Percentiles rank a stretch among this genome's conserved stretches.
phyloP scores from a whole-genome alignment of 2,113 vertebrate genomes.

The Notiomystis cincta region DNA sequence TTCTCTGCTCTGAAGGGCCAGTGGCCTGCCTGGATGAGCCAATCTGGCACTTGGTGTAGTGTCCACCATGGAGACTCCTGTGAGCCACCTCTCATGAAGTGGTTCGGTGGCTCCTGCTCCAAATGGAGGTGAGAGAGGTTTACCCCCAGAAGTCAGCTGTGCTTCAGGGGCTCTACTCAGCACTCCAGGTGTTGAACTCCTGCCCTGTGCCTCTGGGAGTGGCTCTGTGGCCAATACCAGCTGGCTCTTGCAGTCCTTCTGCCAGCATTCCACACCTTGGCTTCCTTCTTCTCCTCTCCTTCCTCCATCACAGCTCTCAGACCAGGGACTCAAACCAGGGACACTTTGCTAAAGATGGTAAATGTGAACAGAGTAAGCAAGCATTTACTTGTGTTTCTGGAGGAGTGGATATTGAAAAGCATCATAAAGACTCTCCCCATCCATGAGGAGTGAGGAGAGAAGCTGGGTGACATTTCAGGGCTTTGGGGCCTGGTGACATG shows the following conservation, averaged over 20 bases:
- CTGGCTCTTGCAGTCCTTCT: background rate
- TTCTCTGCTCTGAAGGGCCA: background rate
- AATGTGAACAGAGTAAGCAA: background rate
- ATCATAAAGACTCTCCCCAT: background rate
- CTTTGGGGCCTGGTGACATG: background rate
- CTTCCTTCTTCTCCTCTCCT: background rate
- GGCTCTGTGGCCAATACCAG: background rate
- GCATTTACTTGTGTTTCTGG: background rate
- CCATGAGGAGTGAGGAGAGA: background rate
- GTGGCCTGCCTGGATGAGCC: fast-evolving
- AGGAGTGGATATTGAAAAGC: background rate
- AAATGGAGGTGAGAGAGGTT: background rate
- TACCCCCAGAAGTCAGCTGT: background rate
- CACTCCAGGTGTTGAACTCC: fast-evolving
- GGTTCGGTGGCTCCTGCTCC: background rate
- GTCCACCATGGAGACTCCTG: background rate
- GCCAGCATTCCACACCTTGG: no score
- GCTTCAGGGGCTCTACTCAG: background rate
- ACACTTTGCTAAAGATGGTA: background rate
- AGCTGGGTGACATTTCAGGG: background rate
- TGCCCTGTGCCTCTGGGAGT: background rate
- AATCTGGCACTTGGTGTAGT: fast-evolving
- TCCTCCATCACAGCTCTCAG: background rate
- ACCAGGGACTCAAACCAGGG: background rate
- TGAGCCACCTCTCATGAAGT: background rate